A percentile compares a stretch with the other conserved stretches of the same genome.
Conservation (phyloP, 1,140 invertebrate species). For the Aphelenchoides besseyi region DNA sequence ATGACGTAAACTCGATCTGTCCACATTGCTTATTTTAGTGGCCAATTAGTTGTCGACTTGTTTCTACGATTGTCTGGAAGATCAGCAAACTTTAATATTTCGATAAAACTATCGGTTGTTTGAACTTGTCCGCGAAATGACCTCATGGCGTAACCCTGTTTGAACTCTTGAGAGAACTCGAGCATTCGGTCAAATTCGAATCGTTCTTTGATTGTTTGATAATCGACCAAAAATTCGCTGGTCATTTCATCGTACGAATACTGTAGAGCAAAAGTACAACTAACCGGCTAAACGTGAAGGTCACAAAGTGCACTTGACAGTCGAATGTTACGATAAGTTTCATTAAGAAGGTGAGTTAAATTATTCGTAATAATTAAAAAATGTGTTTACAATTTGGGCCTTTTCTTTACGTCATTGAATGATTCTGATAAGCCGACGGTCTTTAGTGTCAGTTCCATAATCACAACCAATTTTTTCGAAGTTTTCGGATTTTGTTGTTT, state of each 20-base stretch:
- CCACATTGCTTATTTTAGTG: not conserved
- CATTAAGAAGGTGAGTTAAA: not conserved
- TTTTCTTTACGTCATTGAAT: not conserved
- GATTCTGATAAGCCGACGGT: constrained; percentile 2
- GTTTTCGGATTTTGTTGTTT: too few species aligned
- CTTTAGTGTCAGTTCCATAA: too few species aligned
- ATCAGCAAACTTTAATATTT: too few species aligned
- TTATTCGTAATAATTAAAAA: not conserved
- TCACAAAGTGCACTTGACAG: too few species aligned
- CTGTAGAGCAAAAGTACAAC: not conserved
- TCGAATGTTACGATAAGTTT: too few species aligned
- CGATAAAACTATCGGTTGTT: not conserved
- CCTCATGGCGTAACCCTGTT: not conserved
- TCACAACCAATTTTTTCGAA: too few species aligned
- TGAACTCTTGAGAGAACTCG: not conserved
- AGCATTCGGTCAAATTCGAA: too few species aligned
- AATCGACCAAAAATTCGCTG: not conserved
- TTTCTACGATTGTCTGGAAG: not conserved
- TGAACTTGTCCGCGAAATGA: not conserved
- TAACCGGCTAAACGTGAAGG: not conserved
- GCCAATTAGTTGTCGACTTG: too few species aligned
- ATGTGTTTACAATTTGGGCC: not conserved
- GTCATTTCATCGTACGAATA: too few species aligned
- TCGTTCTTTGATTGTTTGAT: not conserved
- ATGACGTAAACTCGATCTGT: not conserved